Base-by-base conservation (phyloP, 53 echinoderm and acorn worm species). In the Paracentrotus lividus region DNA sequence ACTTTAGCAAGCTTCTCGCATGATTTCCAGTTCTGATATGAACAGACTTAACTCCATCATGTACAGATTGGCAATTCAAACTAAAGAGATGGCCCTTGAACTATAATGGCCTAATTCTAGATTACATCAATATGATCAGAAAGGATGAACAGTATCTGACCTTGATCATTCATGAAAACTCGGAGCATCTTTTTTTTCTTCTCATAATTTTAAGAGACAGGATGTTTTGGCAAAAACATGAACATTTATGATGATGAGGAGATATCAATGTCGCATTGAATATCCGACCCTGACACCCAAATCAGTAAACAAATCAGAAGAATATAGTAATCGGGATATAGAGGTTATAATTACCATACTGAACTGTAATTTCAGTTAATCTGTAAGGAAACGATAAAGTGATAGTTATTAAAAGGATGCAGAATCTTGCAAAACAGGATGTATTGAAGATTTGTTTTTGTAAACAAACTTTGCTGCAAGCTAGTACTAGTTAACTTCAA, bases 211-310 rank as follows among this genome's bases (percentile, higher is more conserved):
- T 16, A 13, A 81, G 44, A 81, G 9, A 81, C 81, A 81, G 81
- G 81, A 81, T 81, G 81, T 81, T 81, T 81, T 81, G 44, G 45
- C 81, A 26, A 81, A n/a, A 81, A 81, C 81, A 81, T 81, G 47
- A 81, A 81, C 13, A 12, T 24, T 47, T 5, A 81, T 18, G n/a
- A 24, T 45, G 47, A 81, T 81, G 47, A 24, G 47, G 47, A 45
- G 81, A 81, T 45, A 45, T 81, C 27, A 81, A 81, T 81, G 47
- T 47, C 81, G 47, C 26, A 45, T 81, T 18, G 13, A 24, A 26
- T n/a, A 81, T 81, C 47, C 81, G 20, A 81, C 47, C 81, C 47
- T 45, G 81, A 81, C 81, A 81, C 20, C 47, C 26, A 24, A n/a
- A 81, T 81, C 49, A 4, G 27, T 81, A 45, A 81, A 81, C 81